A percentile compares a stretch with the other conserved stretches of the same genome.
Evolutionary conservation across 2,113 vertebrate genomes (phyloP).

Genomic region (Apodemus sylvaticus): DNA sequence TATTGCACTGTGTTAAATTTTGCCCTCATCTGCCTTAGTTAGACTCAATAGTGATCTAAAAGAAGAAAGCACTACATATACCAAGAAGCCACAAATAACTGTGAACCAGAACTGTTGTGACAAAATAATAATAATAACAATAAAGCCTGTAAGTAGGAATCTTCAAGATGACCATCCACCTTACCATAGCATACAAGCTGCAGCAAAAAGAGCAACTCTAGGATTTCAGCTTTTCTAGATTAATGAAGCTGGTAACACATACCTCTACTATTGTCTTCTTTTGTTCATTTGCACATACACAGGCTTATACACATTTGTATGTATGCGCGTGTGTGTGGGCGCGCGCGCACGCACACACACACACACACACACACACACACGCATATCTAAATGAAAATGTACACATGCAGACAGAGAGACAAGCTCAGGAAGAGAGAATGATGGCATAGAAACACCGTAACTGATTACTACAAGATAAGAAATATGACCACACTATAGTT

Average conservation of each 20-base stretch:
- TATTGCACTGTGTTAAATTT: constrained; percentile 13
- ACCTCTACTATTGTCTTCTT: not conserved
- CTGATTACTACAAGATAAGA: constrained; percentile 64
- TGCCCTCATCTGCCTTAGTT: not conserved
- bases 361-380: not conserved
- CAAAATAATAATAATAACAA: not conserved
- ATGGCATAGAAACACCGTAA: constrained; percentile 33
- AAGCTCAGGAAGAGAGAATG: not conserved
- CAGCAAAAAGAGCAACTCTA: constrained; percentile 16
- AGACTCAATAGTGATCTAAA: not conserved
- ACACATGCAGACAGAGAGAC: not conserved
- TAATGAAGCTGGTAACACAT: not conserved
- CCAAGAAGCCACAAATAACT: constrained; percentile 19
- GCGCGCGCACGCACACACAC: no score
- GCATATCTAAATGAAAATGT: not conserved
- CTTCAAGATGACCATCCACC: not conserved
- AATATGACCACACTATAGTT: constrained; percentile 54
- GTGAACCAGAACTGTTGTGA: not conserved
- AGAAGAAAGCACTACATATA: not conserved
- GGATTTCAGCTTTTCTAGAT: not conserved
- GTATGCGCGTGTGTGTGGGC: no score
- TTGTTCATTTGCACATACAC: not conserved
- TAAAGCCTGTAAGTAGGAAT: not conserved
- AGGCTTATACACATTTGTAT: not conserved
- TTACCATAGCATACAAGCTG: not conserved